Percentiles rank a stretch among this genome's conserved stretches.
Evolutionary conservation across 2,888 invertebrate species (phyloP).

Genomic region (Campoplex nolae): DNA sequence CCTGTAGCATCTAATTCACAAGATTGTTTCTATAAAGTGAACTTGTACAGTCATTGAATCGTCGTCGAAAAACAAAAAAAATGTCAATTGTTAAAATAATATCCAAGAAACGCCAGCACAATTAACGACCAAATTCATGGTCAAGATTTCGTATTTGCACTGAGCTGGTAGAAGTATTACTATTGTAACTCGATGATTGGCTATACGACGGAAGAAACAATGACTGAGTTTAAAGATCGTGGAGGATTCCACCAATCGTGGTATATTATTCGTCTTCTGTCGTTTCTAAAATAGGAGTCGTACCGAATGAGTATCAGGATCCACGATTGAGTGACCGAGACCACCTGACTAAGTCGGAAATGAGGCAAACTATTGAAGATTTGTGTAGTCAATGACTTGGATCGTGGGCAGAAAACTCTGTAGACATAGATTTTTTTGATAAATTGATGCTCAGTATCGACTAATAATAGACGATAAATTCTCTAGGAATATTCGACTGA

Average conservation of each 20-base stretch:
- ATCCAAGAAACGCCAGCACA: neutral
- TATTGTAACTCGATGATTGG: neutral
- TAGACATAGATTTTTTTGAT: neutral
- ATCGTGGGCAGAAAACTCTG: neutral
- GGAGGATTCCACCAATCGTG: neutral
- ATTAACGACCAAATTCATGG: neutral
- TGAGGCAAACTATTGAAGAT: neutral
- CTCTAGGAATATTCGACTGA: neutral
- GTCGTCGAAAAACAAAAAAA: neutral
- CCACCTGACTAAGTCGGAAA: neutral
- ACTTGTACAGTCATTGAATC: neutral
- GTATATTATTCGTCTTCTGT: neutral
- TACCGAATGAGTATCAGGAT: neutral
- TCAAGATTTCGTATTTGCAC: neutral
- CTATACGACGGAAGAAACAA: neutral
- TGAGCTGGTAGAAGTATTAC: neutral
- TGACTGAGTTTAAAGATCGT: too few species aligned
- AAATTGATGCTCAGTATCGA: neutral
- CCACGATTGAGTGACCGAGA: neutral
- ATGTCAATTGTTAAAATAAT: neutral
- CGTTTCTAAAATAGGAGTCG: neutral
- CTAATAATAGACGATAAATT: neutral
- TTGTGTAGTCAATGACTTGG: neutral
- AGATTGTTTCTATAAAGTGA: neutral
- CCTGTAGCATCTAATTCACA: neutral